Conservation (phyloP, 2,797 vertebrate species). For the Oophaga sylvatica region DNA sequence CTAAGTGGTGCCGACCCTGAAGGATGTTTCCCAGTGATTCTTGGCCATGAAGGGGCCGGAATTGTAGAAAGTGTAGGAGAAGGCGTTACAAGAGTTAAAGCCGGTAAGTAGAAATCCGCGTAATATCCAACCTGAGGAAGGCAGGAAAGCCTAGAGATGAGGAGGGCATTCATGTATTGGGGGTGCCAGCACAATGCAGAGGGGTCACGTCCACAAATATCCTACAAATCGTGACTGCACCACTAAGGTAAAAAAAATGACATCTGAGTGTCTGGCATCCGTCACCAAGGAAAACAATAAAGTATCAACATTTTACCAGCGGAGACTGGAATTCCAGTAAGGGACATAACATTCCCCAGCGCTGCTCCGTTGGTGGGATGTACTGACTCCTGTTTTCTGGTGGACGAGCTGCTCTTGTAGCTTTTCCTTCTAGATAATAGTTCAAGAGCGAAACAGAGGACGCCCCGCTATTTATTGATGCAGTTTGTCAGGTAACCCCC, state of each 20-base stretch:
- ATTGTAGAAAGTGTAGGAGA: conserved; percentile 93
- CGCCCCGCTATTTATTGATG: background rate
- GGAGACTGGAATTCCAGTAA: no score
- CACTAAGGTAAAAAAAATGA: no score
- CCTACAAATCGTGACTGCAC: no score
- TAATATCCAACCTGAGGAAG: no score
- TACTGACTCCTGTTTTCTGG: background rate
- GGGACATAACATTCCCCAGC: no score
- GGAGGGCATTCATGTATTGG: background rate
- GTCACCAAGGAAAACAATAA: no score
- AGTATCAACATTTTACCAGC: no score
- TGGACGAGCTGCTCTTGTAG: background rate
- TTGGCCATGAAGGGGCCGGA: conserved; percentile 95
- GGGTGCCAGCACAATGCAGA: background rate
- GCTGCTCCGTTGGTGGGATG: background rate
- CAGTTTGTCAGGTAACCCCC: no score
- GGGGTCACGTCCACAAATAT: no score
- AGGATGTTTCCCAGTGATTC: conserved; percentile 90
- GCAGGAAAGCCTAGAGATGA: background rate
- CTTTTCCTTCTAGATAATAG: background rate
- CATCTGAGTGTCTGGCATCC: no score
- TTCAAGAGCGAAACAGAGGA: background rate
- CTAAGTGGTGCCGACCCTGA: conserved; percentile 92
- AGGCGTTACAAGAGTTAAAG: conserved; percentile 90
- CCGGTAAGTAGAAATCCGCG: conserved; percentile 74